A percentile compares a stretch with the other conserved stretches of the same genome.
These are phyloP conservation scores for Nebria ingens DNA, from an alignment of 1,140 invertebrate genomes.

Conservation along the genomic window DNA sequence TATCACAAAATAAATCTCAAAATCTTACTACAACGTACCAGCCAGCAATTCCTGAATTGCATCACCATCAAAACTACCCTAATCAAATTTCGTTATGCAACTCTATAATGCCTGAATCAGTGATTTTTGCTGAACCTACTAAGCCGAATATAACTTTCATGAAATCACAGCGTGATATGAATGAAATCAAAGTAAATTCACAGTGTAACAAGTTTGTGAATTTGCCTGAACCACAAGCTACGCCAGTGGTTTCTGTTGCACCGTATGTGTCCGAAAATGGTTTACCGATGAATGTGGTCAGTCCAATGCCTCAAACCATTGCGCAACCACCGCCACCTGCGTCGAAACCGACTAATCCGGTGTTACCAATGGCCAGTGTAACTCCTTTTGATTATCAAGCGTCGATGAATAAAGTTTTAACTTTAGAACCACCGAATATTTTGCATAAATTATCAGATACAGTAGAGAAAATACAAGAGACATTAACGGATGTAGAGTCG, in stretches of 20 bases:
- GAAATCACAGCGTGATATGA: not conserved
- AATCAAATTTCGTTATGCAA: not conserved
- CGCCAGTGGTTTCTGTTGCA: no score
- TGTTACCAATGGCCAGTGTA: constrained; percentile 56
- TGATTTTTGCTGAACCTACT: constrained; percentile 18
- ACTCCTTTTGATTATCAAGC: constrained; percentile 17
- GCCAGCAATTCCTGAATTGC: not conserved
- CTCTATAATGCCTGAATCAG: not conserved
- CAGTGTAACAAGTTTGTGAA: constrained; percentile 41
- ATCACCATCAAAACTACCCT: constrained; percentile 3
- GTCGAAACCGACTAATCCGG: constrained; percentile 59
- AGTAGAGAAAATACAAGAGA: constrained; percentile 17
- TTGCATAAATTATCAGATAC: not conserved
- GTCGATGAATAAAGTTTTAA: not conserved
- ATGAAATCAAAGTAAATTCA: not conserved
- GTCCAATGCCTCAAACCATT: constrained; percentile 44
- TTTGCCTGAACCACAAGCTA: no score
- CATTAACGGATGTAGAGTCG: constrained; percentile 26
- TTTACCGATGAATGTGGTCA: constrained; percentile 56
- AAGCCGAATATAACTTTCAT: constrained; percentile 13
- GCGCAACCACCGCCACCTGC: constrained; percentile 23
- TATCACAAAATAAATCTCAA: constrained; percentile 14
- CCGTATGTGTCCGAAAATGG: constrained; percentile 44
- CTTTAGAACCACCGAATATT: constrained; percentile 6
- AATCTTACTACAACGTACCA: constrained; percentile 13